A percentile compares a stretch with the other conserved stretches of the same genome.
phyloP scores from a whole-genome alignment of 2,888 invertebrate species.

The Caenorhabditis macrosperma region DNA sequence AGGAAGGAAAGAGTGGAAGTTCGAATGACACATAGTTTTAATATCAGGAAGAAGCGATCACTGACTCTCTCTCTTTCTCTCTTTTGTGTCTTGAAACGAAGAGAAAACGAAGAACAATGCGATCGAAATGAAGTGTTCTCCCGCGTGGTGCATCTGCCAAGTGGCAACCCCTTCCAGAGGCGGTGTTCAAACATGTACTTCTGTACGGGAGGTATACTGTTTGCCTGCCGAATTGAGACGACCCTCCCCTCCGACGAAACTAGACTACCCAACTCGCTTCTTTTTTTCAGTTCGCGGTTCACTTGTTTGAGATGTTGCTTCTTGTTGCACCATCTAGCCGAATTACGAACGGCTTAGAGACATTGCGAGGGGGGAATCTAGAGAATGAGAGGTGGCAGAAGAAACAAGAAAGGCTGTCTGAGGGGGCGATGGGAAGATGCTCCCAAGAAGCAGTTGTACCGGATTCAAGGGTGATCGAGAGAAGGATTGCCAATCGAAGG shows the following conservation, averaged over 20 bases:
- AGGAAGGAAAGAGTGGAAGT: not conserved
- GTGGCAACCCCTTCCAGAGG: conserved; percentile 41
- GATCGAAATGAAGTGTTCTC: conserved; percentile 31
- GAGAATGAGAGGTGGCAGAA: too few relatives aligned
- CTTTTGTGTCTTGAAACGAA: not conserved
- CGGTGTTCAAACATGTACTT: conserved; percentile 50
- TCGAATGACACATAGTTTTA: too few relatives aligned
- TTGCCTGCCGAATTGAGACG: conserved; percentile 48
- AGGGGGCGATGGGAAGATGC: too few relatives aligned
- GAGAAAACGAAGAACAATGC: conserved; percentile 14
- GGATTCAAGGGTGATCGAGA: too few relatives aligned
- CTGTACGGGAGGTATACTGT: conserved; percentile 43
- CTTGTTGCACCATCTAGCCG: conserved; percentile 34
- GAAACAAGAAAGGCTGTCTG: too few relatives aligned
- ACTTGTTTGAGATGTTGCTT: conserved; percentile 41
- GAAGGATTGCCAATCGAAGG: not conserved
- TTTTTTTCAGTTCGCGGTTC: conserved; percentile 33
- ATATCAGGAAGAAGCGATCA: conserved; percentile 4
- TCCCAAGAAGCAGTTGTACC: too few relatives aligned
- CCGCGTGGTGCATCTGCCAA: conserved; percentile 27
- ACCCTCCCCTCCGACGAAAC: conserved; percentile 31
- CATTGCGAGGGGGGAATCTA: too few relatives aligned
- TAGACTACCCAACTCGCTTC: conserved; percentile 41
- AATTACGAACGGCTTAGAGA: conserved; percentile 43
- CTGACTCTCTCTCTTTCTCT: not conserved